These are phyloP conservation scores for Gorsachius goisagi DNA, from an alignment of 2,113 vertebrate genomes.

Conservation along the genomic window DNA sequence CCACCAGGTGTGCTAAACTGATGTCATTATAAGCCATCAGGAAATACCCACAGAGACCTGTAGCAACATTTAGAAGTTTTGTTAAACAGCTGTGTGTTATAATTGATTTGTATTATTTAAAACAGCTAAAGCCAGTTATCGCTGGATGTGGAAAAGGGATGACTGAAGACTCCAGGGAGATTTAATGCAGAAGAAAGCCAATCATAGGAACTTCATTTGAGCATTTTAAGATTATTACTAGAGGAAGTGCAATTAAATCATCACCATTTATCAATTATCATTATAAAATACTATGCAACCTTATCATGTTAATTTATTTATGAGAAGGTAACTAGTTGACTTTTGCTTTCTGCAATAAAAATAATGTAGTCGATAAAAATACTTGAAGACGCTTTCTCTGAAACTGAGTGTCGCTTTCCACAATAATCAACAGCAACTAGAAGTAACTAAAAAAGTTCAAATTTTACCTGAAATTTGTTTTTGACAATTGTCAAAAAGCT, in stretches of 20 bases:
- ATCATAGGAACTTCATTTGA: conserved; percentile 68
- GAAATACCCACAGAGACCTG: conserved; percentile 79
- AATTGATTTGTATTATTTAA: conserved; percentile 83
- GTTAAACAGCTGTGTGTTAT: conserved; percentile 80
- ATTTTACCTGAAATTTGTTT: background rate
- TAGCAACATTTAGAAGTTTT: conserved; percentile 71
- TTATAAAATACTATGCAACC: conserved; percentile 71
- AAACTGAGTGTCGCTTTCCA: background rate
- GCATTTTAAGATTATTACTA: conserved; percentile 71
- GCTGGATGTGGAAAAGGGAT: conserved; percentile 68
- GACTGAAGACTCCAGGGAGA: conserved; percentile 74
- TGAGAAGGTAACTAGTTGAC: conserved; percentile 61
- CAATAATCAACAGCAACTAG: background rate
- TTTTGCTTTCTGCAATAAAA: conserved; percentile 50
- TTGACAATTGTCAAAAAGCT: background rate
- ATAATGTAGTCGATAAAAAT: conserved; percentile 29
- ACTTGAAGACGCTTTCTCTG: background rate
- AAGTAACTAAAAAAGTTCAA: background rate
- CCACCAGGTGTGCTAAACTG: conserved; percentile 82
- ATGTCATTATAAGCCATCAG: conserved; percentile 80
- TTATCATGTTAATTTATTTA: conserved; percentile 69
- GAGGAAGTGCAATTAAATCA: conserved; percentile 80
- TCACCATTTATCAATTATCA: conserved; percentile 75
- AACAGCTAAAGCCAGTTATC: conserved; percentile 74
- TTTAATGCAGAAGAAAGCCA: conserved; percentile 71